Evolutionary conservation across 2,888 invertebrate genomes (phyloP), one percentile per base, ranked within the genome.

Genomic region (Ischnura elegans): DNA sequence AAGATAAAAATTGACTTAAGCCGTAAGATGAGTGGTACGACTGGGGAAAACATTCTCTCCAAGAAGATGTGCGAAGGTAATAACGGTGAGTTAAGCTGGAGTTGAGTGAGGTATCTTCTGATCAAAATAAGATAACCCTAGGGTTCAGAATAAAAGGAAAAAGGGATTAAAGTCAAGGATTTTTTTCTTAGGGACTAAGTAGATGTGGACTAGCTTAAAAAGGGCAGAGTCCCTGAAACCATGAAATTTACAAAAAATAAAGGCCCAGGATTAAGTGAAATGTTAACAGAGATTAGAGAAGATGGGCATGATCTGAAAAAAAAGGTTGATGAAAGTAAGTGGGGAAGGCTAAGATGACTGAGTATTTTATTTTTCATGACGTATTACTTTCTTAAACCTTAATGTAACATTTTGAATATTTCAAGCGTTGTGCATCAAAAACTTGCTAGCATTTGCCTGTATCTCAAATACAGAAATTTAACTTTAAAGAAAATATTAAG

Each of bases 111-210:
- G 66, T 10, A 10, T n/a, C 36, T 10, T 36, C 36, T 36, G 36
- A 76, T 76, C 29, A 29, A 1, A 76, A 76, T 29, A 29, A 76
- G 76, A 36, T 36, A 13, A n/a, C 36, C 76, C 76, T 76, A 76
- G 76, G 36, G 76, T 36, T 76, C 29, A 16, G 76, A 76, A 76
- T 51, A 76, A 76, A 76, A 36, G 36, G 36, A 76, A 61, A 66
- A 76, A 76, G 29, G 76, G 36, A 76, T 76, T 76, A 76, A 76
- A 36, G 76, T 3, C 36, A 25, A 36, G 36, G 36, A 36, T 76
- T 76, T 61, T 76, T 76, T 76, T 76, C 25, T 76, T 76, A 76
- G 76, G 76, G 76, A 36, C 76, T 76, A 76, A 76, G 76, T 13
- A 76, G n/a, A n/a, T n/a, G 76, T 76, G 36, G 76, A 36, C 76